Conservation (phyloP, 2,113 vertebrate species). For the Podarcis raffonei region DNA sequence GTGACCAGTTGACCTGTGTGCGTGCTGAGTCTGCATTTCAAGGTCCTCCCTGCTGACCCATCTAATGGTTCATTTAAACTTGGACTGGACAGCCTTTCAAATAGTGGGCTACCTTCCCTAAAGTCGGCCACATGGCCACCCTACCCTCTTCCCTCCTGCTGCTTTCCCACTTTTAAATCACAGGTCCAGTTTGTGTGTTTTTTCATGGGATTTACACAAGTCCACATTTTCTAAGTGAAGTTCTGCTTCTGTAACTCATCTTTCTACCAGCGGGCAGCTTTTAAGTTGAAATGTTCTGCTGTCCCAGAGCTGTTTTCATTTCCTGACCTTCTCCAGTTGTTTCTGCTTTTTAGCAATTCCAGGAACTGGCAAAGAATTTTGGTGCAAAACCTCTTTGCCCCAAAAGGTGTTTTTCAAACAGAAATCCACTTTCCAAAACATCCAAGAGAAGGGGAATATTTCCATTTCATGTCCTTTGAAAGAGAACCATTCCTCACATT, state of each 20-base stretch:
- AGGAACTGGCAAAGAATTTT: background rate
- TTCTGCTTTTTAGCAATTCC: constrained; percentile 12
- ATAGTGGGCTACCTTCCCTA: too few species aligned
- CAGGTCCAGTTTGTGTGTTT: background rate
- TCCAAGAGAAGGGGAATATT: background rate
- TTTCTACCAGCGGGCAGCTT: background rate
- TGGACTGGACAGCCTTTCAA: too few species aligned
- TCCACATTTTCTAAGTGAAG: background rate
- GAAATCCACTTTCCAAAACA: background rate
- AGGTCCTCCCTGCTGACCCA: background rate
- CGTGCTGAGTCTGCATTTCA: background rate
- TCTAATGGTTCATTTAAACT: too few species aligned
- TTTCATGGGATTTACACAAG: background rate
- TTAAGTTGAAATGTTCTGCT: background rate
- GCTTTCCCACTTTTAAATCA: background rate
- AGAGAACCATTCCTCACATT: constrained; percentile 6
- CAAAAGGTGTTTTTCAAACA: background rate
- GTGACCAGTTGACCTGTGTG: background rate
- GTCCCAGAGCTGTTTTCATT: background rate
- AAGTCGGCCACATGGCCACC: too few species aligned
- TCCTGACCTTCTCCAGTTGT: background rate
- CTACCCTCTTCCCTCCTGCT: background rate
- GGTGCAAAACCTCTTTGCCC: background rate
- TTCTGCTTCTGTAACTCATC: background rate
- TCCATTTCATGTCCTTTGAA: constrained; percentile 3